Evolutionary conservation across 2,113 vertebrate species (phyloP).

Genomic region (Barnardius zonarius): DNA sequence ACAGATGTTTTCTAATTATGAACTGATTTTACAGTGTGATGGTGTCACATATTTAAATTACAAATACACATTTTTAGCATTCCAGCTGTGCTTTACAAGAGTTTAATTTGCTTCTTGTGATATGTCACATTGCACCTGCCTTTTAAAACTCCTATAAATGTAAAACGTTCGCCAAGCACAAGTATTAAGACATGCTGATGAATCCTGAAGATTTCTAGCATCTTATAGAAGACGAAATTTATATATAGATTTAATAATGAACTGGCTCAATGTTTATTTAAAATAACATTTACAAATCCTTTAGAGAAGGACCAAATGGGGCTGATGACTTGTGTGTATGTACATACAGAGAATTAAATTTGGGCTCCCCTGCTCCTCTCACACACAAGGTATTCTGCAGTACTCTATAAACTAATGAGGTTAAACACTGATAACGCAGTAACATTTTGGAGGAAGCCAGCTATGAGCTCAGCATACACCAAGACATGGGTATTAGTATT

Average conservation of each 20-base stretch:
- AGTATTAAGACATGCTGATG: constrained; percentile 78
- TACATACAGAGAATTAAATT: constrained; percentile 36
- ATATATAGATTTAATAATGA: constrained; percentile 73
- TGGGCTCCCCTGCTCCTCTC: constrained; percentile 2
- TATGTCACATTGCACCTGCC: constrained; percentile 84
- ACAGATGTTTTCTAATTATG: constrained; percentile 86
- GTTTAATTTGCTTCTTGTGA: constrained; percentile 85
- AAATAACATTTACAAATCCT: constrained; percentile 80
- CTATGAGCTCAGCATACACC: neutral
- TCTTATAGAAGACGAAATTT: constrained; percentile 66
- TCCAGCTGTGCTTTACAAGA: constrained; percentile 86
- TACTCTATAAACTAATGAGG: constrained; percentile 5
- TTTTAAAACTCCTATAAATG: constrained; percentile 84
- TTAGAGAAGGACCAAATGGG: constrained; percentile 53
- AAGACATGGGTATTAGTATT: neutral
- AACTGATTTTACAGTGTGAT: constrained; percentile 85
- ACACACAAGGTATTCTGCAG: neutral
- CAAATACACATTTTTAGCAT: constrained; percentile 86
- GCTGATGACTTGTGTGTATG: constrained; percentile 48
- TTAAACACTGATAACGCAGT: neutral
- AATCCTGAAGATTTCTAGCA: constrained; percentile 73
- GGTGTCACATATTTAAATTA: constrained; percentile 86
- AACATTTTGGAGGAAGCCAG: constrained; percentile 18
- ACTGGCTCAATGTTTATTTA: constrained; percentile 71
- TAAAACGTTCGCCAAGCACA: constrained; percentile 78